A percentile compares a stretch with the other conserved stretches of the same genome.
These are phyloP conservation scores for Aotus griseimembra DNA, from an alignment of 2,797 vertebrate species.

Conservation along the genomic window DNA sequence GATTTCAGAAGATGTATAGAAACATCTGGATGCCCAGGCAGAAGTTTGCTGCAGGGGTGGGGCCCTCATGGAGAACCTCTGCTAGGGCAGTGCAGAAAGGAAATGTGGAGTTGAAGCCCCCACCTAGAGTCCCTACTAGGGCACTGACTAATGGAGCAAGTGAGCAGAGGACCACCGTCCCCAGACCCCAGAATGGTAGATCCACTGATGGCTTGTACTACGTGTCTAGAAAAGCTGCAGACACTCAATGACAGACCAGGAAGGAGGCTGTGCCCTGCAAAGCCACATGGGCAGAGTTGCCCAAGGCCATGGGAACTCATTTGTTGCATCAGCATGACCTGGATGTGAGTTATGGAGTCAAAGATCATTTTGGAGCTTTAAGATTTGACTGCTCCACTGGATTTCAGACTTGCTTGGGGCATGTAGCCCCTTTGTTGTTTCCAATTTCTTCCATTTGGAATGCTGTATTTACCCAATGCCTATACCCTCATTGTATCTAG, in stretches of 20 bases:
- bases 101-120: neutral
- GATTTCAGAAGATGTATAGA: neutral
- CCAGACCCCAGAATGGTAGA: neutral
- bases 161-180: too few relatives aligned
- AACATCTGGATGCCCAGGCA: neutral
- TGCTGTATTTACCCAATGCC: neutral
- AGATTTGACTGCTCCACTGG: neutral
- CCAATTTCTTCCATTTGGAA: neutral
- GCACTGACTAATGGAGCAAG: neutral
- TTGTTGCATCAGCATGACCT: neutral
- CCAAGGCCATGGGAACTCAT: neutral
- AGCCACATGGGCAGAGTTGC: neutral
- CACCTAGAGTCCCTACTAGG: neutral
- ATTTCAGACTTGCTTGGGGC: neutral
- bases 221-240: neutral
- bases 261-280: neutral
- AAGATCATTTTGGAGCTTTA: neutral
- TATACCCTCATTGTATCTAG: neutral
- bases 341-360: neutral
- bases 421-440: neutral
- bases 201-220: neutral
- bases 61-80: neutral
- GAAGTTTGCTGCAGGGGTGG: neutral
- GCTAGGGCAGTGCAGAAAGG: neutral
- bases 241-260: neutral